A percentile compares a stretch with the other conserved stretches of the same genome.
Evolutionary conservation across 37 sponge, comb jelly and placozoan genomes (phyloP).

Genomic region (Ephydatia muelleri): DNA sequence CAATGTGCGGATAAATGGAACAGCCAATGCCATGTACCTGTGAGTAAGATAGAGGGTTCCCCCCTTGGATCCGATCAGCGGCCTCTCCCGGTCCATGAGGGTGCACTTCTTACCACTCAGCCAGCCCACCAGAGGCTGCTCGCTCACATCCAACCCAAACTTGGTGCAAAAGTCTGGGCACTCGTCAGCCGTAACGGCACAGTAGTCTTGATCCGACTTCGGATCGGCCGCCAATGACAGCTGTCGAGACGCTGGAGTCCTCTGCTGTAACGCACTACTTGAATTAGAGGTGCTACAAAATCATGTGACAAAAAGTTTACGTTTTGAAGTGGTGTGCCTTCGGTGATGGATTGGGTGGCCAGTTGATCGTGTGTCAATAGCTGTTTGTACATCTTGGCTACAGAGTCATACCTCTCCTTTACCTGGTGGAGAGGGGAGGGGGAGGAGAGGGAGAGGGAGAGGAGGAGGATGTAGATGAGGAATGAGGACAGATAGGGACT

Average conservation of each 20-base stretch:
- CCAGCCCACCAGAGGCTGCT: conserved; percentile 66
- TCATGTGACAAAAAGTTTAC: no score
- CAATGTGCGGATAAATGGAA: not conserved
- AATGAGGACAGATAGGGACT: no score
- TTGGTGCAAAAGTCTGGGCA: conserved; percentile 48
- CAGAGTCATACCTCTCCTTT: conserved; percentile 74
- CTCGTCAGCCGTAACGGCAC: conserved; percentile 14
- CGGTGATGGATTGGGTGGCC: conserved; percentile 45
- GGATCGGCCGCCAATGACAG: not conserved
- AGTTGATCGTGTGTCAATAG: conserved; percentile 76
- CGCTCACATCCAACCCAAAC: conserved; percentile 44
- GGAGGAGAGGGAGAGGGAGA: not conserved
- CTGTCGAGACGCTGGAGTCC: not conserved
- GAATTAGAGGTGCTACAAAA: no score
- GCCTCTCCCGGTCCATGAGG: conserved; percentile 66
- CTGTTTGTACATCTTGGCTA: conserved; percentile 62
- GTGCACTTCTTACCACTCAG: conserved; percentile 59
- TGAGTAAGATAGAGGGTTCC: conserved; percentile 79
- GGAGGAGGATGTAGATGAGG: not conserved
- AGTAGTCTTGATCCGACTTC: not conserved
- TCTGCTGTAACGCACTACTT: no score
- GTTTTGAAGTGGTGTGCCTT: no score
- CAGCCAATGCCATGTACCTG: conserved; percentile 37
- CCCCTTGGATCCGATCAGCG: conserved; percentile 60
- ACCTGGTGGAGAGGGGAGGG: conserved; percentile 31